Evolutionary conservation across 92 coral and sea anemone genomes (phyloP).

Genomic region (Zoanthus solanderi): DNA sequence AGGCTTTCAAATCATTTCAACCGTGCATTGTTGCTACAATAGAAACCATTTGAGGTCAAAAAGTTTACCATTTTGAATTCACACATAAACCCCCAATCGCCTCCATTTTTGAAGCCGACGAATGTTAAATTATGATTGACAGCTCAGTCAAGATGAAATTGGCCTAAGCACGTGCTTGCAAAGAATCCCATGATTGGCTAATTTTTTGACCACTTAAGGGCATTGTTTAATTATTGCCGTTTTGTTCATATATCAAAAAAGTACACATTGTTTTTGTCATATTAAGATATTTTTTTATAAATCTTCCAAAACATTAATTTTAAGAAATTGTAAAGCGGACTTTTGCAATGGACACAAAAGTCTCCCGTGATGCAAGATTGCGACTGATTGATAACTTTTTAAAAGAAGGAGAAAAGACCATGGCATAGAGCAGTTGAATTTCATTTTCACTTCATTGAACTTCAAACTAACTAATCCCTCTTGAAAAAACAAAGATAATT

Average conservation of each 20-base stretch:
- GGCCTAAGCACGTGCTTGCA: constrained; percentile 33
- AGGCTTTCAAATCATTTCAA: constrained; percentile 44
- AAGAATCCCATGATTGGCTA: constrained; percentile 46
- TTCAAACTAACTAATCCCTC: not conserved
- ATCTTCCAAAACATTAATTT: too few relatives aligned
- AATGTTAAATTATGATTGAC: constrained; percentile 46
- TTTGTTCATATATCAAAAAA: not conserved
- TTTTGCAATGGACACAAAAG: too few relatives aligned
- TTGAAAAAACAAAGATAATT: too few relatives aligned
- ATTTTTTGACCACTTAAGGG: constrained; percentile 7
- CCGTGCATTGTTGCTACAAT: constrained; percentile 33
- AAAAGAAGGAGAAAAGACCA: too few relatives aligned
- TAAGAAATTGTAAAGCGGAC: too few relatives aligned
- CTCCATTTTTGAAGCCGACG: constrained; percentile 59
- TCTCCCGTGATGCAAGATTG: too few relatives aligned
- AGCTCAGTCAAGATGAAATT: constrained; percentile 41
- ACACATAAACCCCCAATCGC: constrained; percentile 42
- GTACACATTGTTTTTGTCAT: too few relatives aligned
- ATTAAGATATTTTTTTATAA: too few relatives aligned
- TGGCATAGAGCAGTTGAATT: too few relatives aligned
- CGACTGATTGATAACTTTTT: too few relatives aligned
- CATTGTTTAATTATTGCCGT: not conserved
- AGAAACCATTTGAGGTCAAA: constrained; percentile 66
- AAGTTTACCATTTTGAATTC: constrained; percentile 52
- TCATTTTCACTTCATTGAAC: not conserved